These are phyloP conservation scores for Zophobas morio DNA, from an alignment of 1,140 invertebrate species.

Conservation along the genomic window DNA sequence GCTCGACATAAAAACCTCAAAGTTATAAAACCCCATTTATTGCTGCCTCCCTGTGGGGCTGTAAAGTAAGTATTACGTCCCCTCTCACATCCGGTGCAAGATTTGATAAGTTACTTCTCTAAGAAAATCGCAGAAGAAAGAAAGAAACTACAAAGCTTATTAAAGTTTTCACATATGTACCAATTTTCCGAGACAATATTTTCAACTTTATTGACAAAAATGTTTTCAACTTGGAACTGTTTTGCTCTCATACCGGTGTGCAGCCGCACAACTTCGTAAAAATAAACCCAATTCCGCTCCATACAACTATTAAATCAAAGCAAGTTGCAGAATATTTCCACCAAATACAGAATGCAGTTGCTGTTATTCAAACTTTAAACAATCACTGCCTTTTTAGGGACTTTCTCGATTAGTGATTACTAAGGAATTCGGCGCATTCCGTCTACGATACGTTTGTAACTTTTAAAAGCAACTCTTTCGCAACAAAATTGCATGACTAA, in stretches of 20 bases:
- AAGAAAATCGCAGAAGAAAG: constrained; percentile 28
- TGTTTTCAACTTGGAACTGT: constrained; percentile 2
- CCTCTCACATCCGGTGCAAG: neutral
- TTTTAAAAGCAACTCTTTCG: constrained; percentile 14
- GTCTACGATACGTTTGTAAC: neutral
- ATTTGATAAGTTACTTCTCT: constrained; percentile 46
- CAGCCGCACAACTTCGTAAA: neutral
- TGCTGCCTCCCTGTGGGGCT: constrained; percentile 18
- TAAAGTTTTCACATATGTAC: constrained; percentile 42
- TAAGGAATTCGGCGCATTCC: no score
- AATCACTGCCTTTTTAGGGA: no score
- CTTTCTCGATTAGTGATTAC: no score
- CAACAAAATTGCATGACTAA: constrained; percentile 15
- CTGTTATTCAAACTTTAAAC: no score
- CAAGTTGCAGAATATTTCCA: no score
- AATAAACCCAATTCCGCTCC: neutral
- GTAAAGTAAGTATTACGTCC: constrained; percentile 13
- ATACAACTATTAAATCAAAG: no score
- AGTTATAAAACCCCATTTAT: constrained; percentile 27
- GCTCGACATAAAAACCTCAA: neutral
- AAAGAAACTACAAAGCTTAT: constrained; percentile 29
- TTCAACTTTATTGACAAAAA: constrained; percentile 17
- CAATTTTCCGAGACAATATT: constrained; percentile 19
- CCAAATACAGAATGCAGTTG: no score
- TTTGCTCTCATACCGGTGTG: neutral